Conservation (phyloP, 2,113 vertebrate species). For the Gasterosteus aculeatus region DNA sequence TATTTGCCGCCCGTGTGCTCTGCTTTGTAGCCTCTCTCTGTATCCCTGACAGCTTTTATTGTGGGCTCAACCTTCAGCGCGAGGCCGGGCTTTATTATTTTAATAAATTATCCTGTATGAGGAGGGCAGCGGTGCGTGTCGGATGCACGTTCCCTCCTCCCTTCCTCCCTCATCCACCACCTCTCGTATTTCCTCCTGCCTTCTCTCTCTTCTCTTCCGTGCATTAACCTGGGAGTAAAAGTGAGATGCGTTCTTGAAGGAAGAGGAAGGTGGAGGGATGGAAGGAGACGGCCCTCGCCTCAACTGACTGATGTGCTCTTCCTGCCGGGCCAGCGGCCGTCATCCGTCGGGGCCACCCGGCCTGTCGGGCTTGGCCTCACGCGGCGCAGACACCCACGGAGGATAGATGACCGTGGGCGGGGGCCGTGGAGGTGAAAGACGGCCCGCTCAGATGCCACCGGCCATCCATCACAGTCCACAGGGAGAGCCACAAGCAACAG, state of each 20-base stretch:
- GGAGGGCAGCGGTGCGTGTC: conserved; percentile 55
- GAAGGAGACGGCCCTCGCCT: conserved; percentile 11
- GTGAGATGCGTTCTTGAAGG: conserved; percentile 11
- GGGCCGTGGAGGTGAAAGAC: conserved; percentile 71
- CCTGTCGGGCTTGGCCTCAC: conserved; percentile 39
- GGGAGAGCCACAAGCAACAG: conserved; percentile 54
- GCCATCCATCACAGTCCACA: conserved; percentile 70
- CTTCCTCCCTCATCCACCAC: conserved; percentile 1
- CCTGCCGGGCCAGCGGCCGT: conserved; percentile 55
- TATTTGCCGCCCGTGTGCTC: conserved; percentile 44
- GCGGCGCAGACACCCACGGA: conserved; percentile 64
- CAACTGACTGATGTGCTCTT: conserved; percentile 52
- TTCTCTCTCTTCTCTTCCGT: background rate
- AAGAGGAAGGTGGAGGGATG: conserved; percentile 5
- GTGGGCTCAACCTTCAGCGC: conserved; percentile 62
- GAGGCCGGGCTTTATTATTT: conserved; percentile 71
- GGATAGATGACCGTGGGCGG: conserved; percentile 72
- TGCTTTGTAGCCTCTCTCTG: conserved; percentile 22
- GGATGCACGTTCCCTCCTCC: conserved; percentile 52
- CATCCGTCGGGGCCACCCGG: conserved; percentile 59
- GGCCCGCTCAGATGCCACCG: conserved; percentile 46
- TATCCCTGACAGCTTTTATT: conserved; percentile 67
- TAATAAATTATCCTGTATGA: conserved; percentile 71
- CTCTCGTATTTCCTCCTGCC: background rate
- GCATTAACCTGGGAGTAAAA: conserved; percentile 33